Evolutionary conservation across 2,888 invertebrate species (phyloP).

Genomic region (Operophtera brumata): DNA sequence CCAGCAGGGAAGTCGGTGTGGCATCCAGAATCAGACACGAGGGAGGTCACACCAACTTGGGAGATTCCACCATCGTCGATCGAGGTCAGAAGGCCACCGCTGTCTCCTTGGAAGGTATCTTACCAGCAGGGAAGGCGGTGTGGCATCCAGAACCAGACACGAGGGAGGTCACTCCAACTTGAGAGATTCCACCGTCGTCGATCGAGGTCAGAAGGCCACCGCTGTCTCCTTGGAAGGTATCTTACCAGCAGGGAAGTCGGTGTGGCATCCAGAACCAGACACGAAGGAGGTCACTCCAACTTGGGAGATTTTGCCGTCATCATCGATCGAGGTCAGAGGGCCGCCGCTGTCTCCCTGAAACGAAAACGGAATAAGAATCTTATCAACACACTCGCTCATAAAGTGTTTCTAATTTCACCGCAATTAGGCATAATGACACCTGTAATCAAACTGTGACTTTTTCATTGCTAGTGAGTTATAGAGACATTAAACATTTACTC

Average conservation of each 20-base stretch:
- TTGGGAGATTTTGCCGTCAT: slow-evolving; percentile 47
- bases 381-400: no score
- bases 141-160: slow-evolving; percentile 62
- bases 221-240: slow-evolving; percentile 69
- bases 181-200: slow-evolving; percentile 50
- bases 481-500: no score
- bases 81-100: slow-evolving; percentile 59
- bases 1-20: slow-evolving; percentile 61
- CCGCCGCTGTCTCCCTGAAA: slow-evolving; percentile 71
- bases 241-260: slow-evolving; percentile 60
- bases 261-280: slow-evolving; percentile 59
- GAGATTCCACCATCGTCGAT: slow-evolving; percentile 44
- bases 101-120: slow-evolving; percentile 65
- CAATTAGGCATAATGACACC: no score
- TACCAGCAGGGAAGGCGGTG: slow-evolving; percentile 59
- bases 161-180: slow-evolving; percentile 63
- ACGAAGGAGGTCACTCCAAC: slow-evolving; percentile 67
- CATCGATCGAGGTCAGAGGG: slow-evolving; percentile 48
- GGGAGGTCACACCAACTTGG: slow-evolving; percentile 60
- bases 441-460: no score
- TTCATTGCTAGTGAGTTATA: no score
- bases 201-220: slow-evolving; percentile 57
- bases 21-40: slow-evolving; percentile 61
- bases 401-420: no score
- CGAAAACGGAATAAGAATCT: no score